Evolutionary conservation across 1,140 invertebrate species (phyloP), one percentile per base, ranked within the genome.

Genomic region (Sitodiplosis mosellana): DNA sequence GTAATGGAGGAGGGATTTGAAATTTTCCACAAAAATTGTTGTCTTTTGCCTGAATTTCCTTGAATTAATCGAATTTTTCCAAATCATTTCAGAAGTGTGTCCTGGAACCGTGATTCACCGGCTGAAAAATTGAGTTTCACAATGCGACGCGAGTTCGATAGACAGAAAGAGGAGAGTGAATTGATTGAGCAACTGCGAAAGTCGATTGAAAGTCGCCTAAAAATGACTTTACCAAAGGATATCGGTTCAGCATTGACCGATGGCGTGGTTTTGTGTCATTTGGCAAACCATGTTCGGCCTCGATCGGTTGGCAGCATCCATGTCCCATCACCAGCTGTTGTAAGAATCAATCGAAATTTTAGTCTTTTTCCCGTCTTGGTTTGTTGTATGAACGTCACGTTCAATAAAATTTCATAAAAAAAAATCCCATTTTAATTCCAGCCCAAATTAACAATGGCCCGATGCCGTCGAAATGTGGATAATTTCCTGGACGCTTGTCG

Each of bases 401-500:
- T 40, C 12, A n/a, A n/a, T 36, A 10, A 36, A 36, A 10, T 36
- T 36, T n/a, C 34, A 8, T 36, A n/a, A 36, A 8, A 36, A n/a
- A 49, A 18, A 52, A 51, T 41, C 48, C 34, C 49, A 53, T 55
- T 57, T 53, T 61, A 59, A 61, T 74, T 73, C 43, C 65, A 93
- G 89, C 88, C 90, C 42, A 92, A 93, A 64, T 67, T 95, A 49
- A 88, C 89, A 18, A 83, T 91, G 77, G 87, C 91, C 10, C 78
- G 91, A 58, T 93, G 88, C 71, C 73, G 89, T 57, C 74, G 87
- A 58, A 95, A 95, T 68, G 89, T 94, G 14, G 90, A 95, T 60
- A 94, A 94, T 68, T 95, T 95, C 60, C 67, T 95, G 51, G 87
- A 92, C 58, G 91, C 91, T 14, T 94, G 91, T 69, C 75, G 85